Evolutionary conservation across 2,113 vertebrate genomes (phyloP).

Genomic region (Myocastor coypus): DNA sequence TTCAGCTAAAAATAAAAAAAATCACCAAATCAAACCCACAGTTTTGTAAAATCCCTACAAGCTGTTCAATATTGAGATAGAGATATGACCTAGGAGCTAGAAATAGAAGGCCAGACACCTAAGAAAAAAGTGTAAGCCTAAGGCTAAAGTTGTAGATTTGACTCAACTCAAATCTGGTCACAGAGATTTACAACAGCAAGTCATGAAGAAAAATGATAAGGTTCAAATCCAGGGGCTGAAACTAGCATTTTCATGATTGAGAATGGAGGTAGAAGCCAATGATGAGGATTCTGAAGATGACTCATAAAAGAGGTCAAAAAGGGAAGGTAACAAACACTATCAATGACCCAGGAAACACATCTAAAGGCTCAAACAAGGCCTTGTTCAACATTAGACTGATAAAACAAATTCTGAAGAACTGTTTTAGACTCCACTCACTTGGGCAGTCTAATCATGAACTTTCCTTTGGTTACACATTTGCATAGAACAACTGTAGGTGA

Average conservation of each 20-base stretch:
- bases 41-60: background rate
- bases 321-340: background rate
- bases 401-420: background rate
- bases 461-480: background rate
- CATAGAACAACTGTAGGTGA: background rate
- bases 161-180: background rate
- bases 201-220: constrained; percentile 1
- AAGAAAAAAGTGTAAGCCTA: constrained; percentile 4
- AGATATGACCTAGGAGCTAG: background rate
- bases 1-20: constrained; percentile 50
- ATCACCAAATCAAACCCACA: background rate
- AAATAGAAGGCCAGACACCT: background rate
- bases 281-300: background rate
- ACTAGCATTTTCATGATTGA: background rate
- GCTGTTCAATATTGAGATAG: background rate
- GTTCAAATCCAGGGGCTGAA: background rate
- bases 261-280: background rate
- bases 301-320: background rate
- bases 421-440: background rate
- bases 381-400: background rate
- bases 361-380: background rate
- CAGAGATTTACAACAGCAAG: background rate
- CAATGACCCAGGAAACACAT: background rate
- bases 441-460: background rate
- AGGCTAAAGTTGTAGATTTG: background rate